phyloP scores from a whole-genome alignment of 2,888 invertebrate species.

The Rhingia campestris region DNA sequence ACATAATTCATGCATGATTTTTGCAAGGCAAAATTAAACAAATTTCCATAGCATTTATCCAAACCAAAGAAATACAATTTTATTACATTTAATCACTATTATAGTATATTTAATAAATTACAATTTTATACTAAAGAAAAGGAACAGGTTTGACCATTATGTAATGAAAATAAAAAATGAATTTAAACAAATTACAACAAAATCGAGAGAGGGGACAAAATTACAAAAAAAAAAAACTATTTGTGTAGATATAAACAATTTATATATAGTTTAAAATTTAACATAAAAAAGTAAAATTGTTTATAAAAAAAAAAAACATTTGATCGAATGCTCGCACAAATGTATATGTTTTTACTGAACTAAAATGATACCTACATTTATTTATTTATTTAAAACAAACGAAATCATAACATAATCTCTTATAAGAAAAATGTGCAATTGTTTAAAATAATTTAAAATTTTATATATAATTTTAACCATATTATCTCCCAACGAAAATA shows the following conservation, averaged over 20 bases:
- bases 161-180: conserved; percentile 41
- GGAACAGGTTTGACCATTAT: conserved; percentile 50
- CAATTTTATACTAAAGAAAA: conserved; percentile 65
- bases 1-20: conserved; percentile 4
- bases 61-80: conserved; percentile 33
- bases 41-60: conserved; percentile 49
- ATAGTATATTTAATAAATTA: conserved; percentile 51
- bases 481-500: conserved; percentile 69
- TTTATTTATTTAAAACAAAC: conserved; percentile 21
- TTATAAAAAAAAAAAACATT: conserved; percentile 13
- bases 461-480: conserved; percentile 46
- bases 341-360: conserved; percentile 27
- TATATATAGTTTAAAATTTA: conserved; percentile 16
- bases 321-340: conserved; percentile 64
- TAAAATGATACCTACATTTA: conserved; percentile 1
- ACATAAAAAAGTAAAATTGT: background rate
- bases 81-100: conserved; percentile 47
- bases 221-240: conserved; percentile 13
- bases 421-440: conserved; percentile 67
- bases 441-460: conserved; percentile 41
- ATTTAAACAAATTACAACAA: conserved; percentile 12
- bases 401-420: conserved; percentile 17
- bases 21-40: background rate
- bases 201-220: conserved; percentile 14
- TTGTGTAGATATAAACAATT: conserved; percentile 59